Conservation (phyloP, 2,113 vertebrate species). For the Kobus ellipsiprymnus region DNA sequence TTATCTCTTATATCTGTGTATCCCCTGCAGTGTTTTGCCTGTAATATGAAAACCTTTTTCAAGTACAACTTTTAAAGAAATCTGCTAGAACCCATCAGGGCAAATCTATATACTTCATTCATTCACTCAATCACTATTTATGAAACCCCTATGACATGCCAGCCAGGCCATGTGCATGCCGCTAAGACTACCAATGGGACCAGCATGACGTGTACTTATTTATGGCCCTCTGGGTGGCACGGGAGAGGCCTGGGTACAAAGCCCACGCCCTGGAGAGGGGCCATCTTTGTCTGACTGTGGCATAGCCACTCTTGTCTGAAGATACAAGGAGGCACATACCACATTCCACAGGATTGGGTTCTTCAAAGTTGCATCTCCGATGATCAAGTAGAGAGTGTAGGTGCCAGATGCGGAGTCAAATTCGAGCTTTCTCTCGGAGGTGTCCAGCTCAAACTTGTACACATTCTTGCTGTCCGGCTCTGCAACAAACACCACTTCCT, state of each 20-base stretch:
- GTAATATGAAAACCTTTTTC: background rate
- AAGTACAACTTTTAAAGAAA: background rate
- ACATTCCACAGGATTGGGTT: slow-evolving; percentile 98
- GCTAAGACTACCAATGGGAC: background rate
- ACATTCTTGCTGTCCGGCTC: slow-evolving; percentile 95
- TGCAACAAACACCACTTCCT: slow-evolving; percentile 98
- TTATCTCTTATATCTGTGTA: background rate
- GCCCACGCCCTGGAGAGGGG: background rate
- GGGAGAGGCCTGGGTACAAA: background rate
- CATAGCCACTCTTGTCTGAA: background rate
- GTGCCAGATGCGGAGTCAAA: slow-evolving; percentile 96
- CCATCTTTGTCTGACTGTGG: background rate
- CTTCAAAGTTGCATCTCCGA: slow-evolving; percentile 97
- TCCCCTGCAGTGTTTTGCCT: background rate
- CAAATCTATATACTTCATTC: background rate
- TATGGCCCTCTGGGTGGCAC: background rate
- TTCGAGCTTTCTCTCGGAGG: slow-evolving; percentile 92
- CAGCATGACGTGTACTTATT: background rate
- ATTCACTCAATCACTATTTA: background rate
- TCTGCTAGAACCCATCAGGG: background rate
- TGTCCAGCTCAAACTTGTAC: slow-evolving; percentile 98
- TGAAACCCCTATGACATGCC: background rate
- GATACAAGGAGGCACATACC: slow-evolving; percentile 80
- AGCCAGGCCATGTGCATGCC: background rate
- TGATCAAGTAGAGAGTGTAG: slow-evolving; percentile 94